Evolutionary conservation across 35 echinoderm and acorn worm genomes (phyloP), one percentile per base, ranked within the genome.

Genomic region (Apostichopus californicus): DNA sequence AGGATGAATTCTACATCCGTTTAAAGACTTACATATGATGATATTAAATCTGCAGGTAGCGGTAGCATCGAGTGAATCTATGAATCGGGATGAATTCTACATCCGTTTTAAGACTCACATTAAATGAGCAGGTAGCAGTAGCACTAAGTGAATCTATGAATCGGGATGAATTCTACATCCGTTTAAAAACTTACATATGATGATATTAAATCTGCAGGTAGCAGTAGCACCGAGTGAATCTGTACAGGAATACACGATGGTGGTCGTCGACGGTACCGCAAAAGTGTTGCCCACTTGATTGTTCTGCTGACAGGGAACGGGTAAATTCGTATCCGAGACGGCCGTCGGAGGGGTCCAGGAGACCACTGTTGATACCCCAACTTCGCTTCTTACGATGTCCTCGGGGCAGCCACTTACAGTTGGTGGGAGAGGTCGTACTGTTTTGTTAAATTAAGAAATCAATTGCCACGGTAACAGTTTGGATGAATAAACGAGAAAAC

Each of bases 241-340:
- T 8, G 86, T 89, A 34, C 86, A 89, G 24, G 53, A 72, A 55
- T 89, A 89, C 34, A 89, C 64, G 61, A 89, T 73, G 15, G 86
- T 72, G 3, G 86, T 89, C 63, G 52, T 73, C 13, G 86, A 72
- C 13, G 86, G 86, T 6, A 89, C 68, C 2, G 12, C 15, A 17
- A 89, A 89, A 12, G 63, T 26, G 34, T 58, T 17, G 5, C 61
- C 22, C 8, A 73, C 23, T 1, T 24, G 23, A 18, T 21, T 60
- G 3, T 8, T 9, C 17, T 25, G 28, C 23, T 23, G 34, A 72
- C 86, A 89, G 7, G 86, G 63, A 18, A 72, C 86, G 1, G 72
- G 14, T 5, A 9, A 11, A 5, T 73, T 9, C 8, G 10, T 23
- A 9, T 71, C 57, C 10, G 86, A 72, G 5, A 89, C 24, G 61